A percentile compares a stretch with the other conserved stretches of the same genome.
phyloP scores from a whole-genome alignment of 2,113 vertebrate species.

The Hiodon alosoides region DNA sequence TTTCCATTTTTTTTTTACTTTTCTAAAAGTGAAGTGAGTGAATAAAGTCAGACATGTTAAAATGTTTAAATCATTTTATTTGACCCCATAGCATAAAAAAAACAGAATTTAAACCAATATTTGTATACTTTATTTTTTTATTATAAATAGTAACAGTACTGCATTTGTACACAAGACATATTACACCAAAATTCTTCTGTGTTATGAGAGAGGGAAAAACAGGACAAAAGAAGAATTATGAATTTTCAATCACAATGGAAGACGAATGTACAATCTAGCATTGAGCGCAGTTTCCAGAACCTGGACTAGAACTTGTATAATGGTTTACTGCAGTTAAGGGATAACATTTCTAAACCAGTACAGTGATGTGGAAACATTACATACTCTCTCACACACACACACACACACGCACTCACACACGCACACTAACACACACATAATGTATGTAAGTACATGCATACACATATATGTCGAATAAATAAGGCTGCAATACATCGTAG shows the following conservation, averaged over 20 bases:
- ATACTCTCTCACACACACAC: background rate
- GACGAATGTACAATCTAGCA: conserved; percentile 59
- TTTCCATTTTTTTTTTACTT: too few species aligned
- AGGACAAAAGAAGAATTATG: conserved; percentile 42
- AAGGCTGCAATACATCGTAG: conserved; percentile 61
- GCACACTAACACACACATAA: background rate
- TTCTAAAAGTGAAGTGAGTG: too few species aligned
- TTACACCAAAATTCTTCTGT: conserved; percentile 69
- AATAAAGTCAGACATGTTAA: too few species aligned
- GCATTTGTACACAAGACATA: conserved; percentile 82
- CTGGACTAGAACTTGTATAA: conserved; percentile 49
- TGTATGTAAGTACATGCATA: background rate
- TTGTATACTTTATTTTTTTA: conserved; percentile 64
- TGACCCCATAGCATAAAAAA: background rate
- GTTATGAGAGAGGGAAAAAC: conserved; percentile 55
- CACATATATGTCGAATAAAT: conserved; percentile 67
- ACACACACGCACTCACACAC: background rate
- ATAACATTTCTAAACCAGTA: background rate
- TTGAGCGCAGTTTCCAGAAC: conserved; percentile 58
- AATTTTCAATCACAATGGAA: conserved; percentile 62
- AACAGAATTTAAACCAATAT: conserved; percentile 34
- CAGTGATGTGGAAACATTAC: background rate
- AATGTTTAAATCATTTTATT: too few species aligned
- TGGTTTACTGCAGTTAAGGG: background rate
- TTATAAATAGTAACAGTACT: conserved; percentile 98